These are phyloP conservation scores for Thera britannica DNA, from an alignment of 2,888 invertebrate genomes.

Conservation along the genomic window DNA sequence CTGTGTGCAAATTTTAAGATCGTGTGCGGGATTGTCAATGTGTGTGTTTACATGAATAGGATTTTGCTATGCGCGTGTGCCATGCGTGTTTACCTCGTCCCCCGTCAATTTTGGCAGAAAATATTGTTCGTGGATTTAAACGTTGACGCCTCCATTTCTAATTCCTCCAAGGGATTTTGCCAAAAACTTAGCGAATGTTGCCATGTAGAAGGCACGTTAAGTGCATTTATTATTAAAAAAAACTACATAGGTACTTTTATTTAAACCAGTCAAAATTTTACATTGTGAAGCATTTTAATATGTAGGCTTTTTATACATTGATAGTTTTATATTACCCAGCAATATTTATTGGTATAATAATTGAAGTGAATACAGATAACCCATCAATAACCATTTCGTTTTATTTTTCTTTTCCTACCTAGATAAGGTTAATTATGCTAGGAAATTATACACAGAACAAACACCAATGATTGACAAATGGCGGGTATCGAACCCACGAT, in stretches of 20 bases:
- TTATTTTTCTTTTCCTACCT: conserved; percentile 37
- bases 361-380: conserved; percentile 73
- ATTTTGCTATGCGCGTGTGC: too few species aligned
- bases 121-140: too few species aligned
- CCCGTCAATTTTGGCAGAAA: too few species aligned
- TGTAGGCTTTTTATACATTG: conserved; percentile 75
- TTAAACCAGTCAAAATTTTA: conserved; percentile 61
- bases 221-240: conserved; percentile 75
- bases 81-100: too few species aligned
- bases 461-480: too few species aligned
- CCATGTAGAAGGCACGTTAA: conserved; percentile 73
- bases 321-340: conserved; percentile 66
- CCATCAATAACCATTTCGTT: conserved; percentile 51
- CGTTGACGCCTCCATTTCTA: too few species aligned
- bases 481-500: too few species aligned
- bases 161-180: too few species aligned
- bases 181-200: conserved; percentile 70
- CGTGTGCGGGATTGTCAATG: too few species aligned
- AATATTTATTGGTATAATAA: conserved; percentile 66
- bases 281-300: conserved; percentile 62
- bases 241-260: conserved; percentile 51
- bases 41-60: too few species aligned
- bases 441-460: neutral
- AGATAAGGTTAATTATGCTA: neutral
- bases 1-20: too few species aligned